A percentile compares a stretch with the other conserved stretches of the same genome.
Evolutionary conservation across 1,140 invertebrate species (phyloP).

Genomic region (Colletes gigas): DNA sequence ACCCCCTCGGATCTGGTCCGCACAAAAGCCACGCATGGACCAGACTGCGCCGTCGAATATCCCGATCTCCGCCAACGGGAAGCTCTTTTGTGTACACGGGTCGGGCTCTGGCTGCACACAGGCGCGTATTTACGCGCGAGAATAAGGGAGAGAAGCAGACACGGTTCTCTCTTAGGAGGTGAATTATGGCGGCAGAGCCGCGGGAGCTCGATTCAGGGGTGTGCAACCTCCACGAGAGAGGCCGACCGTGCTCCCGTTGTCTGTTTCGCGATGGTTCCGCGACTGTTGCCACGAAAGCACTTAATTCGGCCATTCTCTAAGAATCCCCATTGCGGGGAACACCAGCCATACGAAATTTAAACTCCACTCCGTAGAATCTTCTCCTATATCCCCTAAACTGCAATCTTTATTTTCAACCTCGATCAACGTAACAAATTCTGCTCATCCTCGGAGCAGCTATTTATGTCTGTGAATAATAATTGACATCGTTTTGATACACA

Average conservation of each 20-base stretch:
- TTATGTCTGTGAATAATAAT: too few relatives aligned
- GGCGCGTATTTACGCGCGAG: slow-evolving; percentile 28
- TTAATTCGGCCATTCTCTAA: background rate
- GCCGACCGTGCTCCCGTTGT: background rate
- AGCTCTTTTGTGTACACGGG: slow-evolving; percentile 17
- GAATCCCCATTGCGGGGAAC: too few relatives aligned
- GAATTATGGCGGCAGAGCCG: slow-evolving; percentile 18
- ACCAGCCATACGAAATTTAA: too few relatives aligned
- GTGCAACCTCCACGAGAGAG: background rate
- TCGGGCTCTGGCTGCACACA: slow-evolving; percentile 3
- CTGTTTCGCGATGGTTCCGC: background rate
- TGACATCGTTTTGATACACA: too few relatives aligned
- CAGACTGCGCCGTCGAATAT: slow-evolving; percentile 30
- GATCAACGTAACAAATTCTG: too few relatives aligned
- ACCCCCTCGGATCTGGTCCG: slow-evolving; percentile 12
- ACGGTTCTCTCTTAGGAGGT: background rate
- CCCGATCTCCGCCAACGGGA: slow-evolving; percentile 10
- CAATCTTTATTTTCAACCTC: too few relatives aligned
- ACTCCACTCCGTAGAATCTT: too few relatives aligned
- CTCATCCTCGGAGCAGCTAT: too few relatives aligned
- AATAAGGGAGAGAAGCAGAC: slow-evolving; percentile 1
- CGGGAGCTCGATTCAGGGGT: background rate
- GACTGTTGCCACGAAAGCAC: background rate
- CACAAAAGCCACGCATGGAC: slow-evolving; percentile 33
- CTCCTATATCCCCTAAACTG: too few relatives aligned